Conservation (phyloP, 2,888 invertebrate species). For the Cryptocephalus primarius region DNA sequence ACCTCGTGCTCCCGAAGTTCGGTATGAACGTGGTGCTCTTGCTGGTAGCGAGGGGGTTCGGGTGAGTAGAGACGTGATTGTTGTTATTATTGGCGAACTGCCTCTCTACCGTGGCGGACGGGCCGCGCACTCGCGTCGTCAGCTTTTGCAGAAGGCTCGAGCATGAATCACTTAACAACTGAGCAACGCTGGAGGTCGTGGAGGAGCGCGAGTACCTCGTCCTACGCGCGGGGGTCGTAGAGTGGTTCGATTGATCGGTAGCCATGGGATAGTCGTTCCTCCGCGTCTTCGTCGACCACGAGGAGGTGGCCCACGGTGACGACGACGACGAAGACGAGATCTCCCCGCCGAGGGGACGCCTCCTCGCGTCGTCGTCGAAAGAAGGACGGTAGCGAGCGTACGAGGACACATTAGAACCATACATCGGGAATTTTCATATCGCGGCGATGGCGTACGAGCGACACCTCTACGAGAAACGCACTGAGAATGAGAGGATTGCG, state of each 20-base stretch:
- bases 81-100: constrained; percentile 7
- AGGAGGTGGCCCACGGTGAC: constrained; percentile 12
- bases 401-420: constrained; percentile 23
- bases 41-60: constrained; percentile 21
- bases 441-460: not conserved
- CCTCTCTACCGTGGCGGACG: constrained; percentile 47
- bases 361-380: constrained; percentile 27
- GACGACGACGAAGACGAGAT: constrained; percentile 14
- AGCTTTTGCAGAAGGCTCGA: constrained; percentile 74
- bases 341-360: constrained; percentile 12
- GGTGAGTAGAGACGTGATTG: not conserved
- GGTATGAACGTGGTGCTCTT: constrained; percentile 24
- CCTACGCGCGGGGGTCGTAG: constrained; percentile 27
- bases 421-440: constrained; percentile 19
- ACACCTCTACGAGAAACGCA: not conserved
- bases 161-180: constrained; percentile 77
- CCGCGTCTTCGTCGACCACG: constrained; percentile 14
- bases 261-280: constrained; percentile 16
- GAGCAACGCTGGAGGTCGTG: constrained; percentile 70
- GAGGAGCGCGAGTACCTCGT: constrained; percentile 70
- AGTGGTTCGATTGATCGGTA: constrained; percentile 10
- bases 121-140: constrained; percentile 61
- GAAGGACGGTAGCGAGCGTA: constrained; percentile 31
- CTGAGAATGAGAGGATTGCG: not conserved
- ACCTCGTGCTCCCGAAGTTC: constrained; percentile 45